phyloP scores from a whole-genome alignment of 2,888 invertebrate species.

The Pyrocoelia pectoralis region DNA sequence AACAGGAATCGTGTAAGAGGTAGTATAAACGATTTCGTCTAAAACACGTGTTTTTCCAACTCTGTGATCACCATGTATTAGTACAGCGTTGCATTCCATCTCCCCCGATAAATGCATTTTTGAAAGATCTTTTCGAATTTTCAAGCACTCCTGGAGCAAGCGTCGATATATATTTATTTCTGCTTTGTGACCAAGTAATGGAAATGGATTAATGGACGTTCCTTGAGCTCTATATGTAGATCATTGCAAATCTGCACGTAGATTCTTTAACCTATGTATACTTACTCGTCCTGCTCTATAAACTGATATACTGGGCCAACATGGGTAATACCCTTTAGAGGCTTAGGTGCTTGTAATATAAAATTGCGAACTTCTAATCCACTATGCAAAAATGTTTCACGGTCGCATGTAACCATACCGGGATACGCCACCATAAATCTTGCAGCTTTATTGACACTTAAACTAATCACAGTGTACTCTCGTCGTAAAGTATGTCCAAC shows the following conservation, averaged over 20 bases:
- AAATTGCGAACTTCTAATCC: conserved; percentile 69
- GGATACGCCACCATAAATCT: conserved; percentile 70
- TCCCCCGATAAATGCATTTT: conserved; percentile 19
- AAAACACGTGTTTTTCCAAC: conserved; percentile 70
- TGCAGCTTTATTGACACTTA: conserved; percentile 77
- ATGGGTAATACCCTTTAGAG: conserved; percentile 68
- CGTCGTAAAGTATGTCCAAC: conserved; percentile 74
- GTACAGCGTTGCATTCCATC: conserved; percentile 39
- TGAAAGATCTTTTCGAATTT: conserved; percentile 13
- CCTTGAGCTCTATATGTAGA: conserved; percentile 6
- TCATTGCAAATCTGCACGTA: not conserved
- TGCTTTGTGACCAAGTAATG: conserved; percentile 63
- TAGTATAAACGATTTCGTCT: conserved; percentile 64
- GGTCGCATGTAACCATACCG: conserved; percentile 69
- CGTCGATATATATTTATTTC: conserved; percentile 48
- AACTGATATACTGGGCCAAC: conserved; percentile 73
- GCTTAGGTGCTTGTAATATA: conserved; percentile 63
- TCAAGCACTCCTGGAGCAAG: conserved; percentile 39
- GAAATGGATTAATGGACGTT: conserved; percentile 46
- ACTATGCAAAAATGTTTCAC: conserved; percentile 71
- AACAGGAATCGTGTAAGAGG: conserved; percentile 56
- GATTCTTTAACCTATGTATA: conserved; percentile 6
- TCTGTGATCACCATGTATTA: conserved; percentile 64
- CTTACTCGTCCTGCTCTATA: conserved; percentile 51
- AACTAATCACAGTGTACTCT: conserved; percentile 79